Conservation (phyloP, 2,888 invertebrate species). For the Oxystoma pomonae region DNA sequence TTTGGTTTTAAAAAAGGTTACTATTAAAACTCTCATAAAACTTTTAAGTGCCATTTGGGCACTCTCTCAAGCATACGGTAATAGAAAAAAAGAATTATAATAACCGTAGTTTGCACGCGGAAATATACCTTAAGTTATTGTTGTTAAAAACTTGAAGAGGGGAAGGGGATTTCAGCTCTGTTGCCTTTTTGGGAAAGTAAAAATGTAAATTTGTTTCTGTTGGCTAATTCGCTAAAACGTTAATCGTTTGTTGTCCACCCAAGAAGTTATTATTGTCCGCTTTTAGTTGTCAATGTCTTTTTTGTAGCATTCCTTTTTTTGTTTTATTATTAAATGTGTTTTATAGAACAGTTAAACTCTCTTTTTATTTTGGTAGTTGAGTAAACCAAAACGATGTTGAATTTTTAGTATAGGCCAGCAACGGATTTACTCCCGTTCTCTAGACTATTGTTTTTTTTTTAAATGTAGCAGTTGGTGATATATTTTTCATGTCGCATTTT, state of each 20-base stretch:
- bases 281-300: conserved; percentile 45
- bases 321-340: conserved; percentile 32
- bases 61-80: no score
- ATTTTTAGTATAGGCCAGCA: conserved; percentile 38
- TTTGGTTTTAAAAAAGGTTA: no score
- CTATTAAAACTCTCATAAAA: no score
- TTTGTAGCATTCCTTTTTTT: conserved; percentile 39
- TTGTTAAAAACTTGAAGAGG: no score
- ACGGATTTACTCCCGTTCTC: conserved; percentile 45
- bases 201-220: conserved; percentile 9
- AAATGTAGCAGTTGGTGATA: no score
- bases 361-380: conserved; percentile 23
- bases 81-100: no score
- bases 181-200: background rate
- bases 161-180: no score
- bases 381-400: conserved; percentile 5
- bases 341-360: conserved; percentile 30
- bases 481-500: no score
- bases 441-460: conserved; percentile 24
- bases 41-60: no score
- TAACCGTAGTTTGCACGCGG: no score
- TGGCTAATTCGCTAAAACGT: background rate
- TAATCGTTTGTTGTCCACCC: conserved; percentile 28
- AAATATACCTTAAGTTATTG: no score
- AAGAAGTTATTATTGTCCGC: conserved; percentile 31